Evolutionary conservation across 2,113 vertebrate genomes (phyloP).

Genomic region (Anguilla rostrata): DNA sequence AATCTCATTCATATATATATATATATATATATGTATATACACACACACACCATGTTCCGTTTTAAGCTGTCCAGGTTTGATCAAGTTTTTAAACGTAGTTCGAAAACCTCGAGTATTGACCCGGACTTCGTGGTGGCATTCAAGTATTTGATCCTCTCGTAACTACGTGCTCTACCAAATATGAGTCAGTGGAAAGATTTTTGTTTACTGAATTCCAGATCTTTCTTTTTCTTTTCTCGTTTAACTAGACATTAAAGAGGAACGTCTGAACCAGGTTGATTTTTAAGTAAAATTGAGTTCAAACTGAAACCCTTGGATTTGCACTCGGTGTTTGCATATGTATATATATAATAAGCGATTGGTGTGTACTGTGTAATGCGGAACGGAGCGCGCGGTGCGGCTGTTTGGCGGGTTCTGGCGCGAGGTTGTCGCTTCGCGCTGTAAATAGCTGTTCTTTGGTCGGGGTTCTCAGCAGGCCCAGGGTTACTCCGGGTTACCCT

Average conservation of each 20-base stretch:
- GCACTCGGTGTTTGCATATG: slow-evolving; percentile 64
- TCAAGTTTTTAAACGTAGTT: slow-evolving; percentile 50
- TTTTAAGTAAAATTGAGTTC: slow-evolving; percentile 45
- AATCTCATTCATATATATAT: slow-evolving; percentile 53
- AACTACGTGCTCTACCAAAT: slow-evolving; percentile 73
- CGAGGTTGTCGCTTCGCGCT: slow-evolving; percentile 13
- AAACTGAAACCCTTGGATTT: slow-evolving; percentile 70
- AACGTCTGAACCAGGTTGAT: slow-evolving; percentile 54
- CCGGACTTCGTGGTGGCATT: slow-evolving; percentile 66
- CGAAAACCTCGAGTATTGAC: slow-evolving; percentile 70
- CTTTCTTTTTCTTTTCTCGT: slow-evolving; percentile 53
- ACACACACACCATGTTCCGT: slow-evolving; percentile 41
- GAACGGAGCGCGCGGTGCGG: slow-evolving; percentile 17
- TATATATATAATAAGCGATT: slow-evolving; percentile 8
- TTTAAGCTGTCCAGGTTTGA: slow-evolving; percentile 62
- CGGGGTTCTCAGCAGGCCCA: slow-evolving; percentile 59
- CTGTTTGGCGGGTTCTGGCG: not conserved
- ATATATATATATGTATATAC: not conserved
- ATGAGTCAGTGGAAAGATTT: slow-evolving; percentile 60
- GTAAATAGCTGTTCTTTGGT: not conserved
- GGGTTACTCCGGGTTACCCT: slow-evolving; percentile 56
- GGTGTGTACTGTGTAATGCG: slow-evolving; percentile 38
- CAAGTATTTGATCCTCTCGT: slow-evolving; percentile 70
- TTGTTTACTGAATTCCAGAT: slow-evolving; percentile 74
- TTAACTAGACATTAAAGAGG: slow-evolving; percentile 55